Evolutionary conservation across 2,113 vertebrate genomes (phyloP), one percentile per base, ranked within the genome.

Genomic region (Saguinus imperator): DNA sequence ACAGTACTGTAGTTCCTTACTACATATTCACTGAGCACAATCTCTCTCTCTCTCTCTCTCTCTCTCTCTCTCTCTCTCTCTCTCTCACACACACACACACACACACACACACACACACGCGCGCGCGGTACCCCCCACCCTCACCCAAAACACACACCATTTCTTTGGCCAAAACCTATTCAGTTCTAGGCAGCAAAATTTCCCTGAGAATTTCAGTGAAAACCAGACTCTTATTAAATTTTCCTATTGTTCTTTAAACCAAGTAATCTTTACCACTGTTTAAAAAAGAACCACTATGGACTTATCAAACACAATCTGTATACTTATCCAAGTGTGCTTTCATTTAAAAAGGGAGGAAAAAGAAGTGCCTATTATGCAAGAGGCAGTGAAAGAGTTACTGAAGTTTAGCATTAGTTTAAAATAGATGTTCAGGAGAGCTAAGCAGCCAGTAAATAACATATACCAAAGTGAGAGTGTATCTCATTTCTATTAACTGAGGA

Each of bases 331-430:
- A 68, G 6, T 93, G 89, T 81, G 1, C 35, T 80, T 94, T 87
- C 35, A 45, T 94, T 94, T 84, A 50, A 10, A n/a, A 32, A 1
- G 83, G 89, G 96, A 89, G 32, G 27, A 32, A 88, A 92, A 80
- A 8, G 3, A 76, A 87, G 20, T 79, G 9, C 55, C 45, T 32
- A 2, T 89, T 96, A 95, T 94, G 21, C 77, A 61, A 88, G 29
- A 52, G 23, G 5, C 64, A 68, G n/a, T 72, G 4, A 79, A 76
- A 35, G 0, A 70, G 37, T 50, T 94, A 80, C 50, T 73, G 58
- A 82, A 6, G 13, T 96, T 95, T 88, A 86, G 10, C 83, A 87
- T 96, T 37, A 72, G 16, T 64, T 86, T 87, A 66, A 95, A 93
- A 70, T 58, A 93, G 48, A 88, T 70, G 14, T 29, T 66, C 14